Evolutionary conservation across 2,797 vertebrate genomes (phyloP).

Genomic region (Neomorphus geoffroyi): DNA sequence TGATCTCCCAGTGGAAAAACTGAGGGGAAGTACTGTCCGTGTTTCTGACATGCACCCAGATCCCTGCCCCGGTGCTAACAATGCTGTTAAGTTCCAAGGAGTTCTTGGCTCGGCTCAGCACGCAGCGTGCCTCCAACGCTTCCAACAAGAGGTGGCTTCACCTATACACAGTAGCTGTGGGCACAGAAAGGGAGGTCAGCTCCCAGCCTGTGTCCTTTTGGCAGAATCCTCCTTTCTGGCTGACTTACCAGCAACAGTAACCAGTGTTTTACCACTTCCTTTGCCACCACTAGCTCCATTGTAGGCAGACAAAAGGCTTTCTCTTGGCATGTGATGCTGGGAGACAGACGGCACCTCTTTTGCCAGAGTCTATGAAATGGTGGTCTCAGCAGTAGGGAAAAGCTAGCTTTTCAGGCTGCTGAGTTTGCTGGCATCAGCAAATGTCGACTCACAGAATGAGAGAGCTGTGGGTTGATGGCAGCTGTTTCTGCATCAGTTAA

Average conservation of each 20-base stretch:
- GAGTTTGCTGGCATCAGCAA: conserved; percentile 39
- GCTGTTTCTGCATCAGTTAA: background rate
- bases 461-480: background rate
- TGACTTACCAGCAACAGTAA: conserved; percentile 29
- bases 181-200: conserved; percentile 16
- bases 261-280: conserved; percentile 26
- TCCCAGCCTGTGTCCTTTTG: conserved; percentile 5
- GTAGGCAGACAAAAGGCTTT: conserved; percentile 32
- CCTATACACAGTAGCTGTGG: background rate
- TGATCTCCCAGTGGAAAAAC: background rate
- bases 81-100: background rate
- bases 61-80: background rate
- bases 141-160: background rate
- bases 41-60: rapidly evolving
- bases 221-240: background rate
- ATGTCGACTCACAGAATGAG: background rate
- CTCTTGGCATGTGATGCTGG: conserved; percentile 12
- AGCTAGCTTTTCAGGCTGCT: background rate
- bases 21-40: background rate
- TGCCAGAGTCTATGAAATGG: conserved; percentile 21
- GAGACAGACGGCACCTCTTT: conserved; percentile 52
- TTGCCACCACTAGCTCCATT: background rate
- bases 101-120: background rate
- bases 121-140: background rate
- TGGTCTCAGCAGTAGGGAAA: conserved; percentile 46